Evolutionary conservation across 2,113 vertebrate species (phyloP).

Genomic region (Hiodon tergisus): DNA sequence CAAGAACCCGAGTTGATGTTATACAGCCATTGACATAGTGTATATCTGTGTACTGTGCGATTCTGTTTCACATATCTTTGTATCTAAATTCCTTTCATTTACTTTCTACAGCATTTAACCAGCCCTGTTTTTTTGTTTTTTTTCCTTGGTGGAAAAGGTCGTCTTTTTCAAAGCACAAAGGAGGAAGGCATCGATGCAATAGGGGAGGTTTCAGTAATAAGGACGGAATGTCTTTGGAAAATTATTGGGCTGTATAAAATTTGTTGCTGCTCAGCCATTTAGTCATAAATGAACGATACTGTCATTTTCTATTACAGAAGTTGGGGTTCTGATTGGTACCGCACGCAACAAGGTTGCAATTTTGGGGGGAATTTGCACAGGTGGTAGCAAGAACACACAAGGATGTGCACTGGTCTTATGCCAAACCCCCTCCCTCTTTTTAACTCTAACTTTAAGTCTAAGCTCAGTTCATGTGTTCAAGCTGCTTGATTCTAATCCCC

Average conservation of each 20-base stretch:
- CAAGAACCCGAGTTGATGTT: neutral
- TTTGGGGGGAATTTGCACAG: neutral
- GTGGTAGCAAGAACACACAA: neutral
- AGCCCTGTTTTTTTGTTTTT: neutral
- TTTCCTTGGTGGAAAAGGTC: neutral
- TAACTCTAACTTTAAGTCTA: neutral
- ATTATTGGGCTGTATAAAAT: neutral
- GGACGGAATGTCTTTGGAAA: conserved; percentile 6
- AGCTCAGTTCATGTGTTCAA: conserved; percentile 1
- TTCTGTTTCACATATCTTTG: neutral
- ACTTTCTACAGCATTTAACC: neutral
- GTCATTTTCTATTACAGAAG: neutral
- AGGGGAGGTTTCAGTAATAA: neutral
- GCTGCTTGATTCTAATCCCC: conserved; percentile 13
- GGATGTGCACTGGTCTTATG: neutral
- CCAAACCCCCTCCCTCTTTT: conserved; percentile 7
- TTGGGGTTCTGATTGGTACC: neutral
- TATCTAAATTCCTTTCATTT: conserved; percentile 13
- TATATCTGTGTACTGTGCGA: neutral
- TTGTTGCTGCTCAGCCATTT: neutral
- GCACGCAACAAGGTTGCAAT: neutral
- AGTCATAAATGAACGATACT: conserved; percentile 2
- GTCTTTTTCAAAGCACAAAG: neutral
- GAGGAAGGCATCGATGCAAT: neutral
- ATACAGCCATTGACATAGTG: no score